Percentiles rank a stretch among this genome's conserved stretches.
phyloP scores from a whole-genome alignment of 2,113 vertebrate species.

The Pogona vitticeps region DNA sequence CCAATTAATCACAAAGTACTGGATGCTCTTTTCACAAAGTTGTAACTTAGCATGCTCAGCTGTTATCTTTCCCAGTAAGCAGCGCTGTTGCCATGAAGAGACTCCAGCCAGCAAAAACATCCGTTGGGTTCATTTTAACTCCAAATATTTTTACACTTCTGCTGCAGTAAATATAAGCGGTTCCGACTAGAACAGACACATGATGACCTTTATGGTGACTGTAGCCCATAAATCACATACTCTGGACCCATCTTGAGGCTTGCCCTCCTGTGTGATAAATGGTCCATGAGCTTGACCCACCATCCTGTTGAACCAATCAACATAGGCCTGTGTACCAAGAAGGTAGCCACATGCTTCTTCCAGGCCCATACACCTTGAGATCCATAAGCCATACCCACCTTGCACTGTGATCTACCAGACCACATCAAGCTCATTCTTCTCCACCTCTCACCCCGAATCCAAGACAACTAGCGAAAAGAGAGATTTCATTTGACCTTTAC shows the following conservation, averaged over 20 bases:
- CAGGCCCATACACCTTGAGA: neutral
- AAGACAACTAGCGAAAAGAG: neutral
- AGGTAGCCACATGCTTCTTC: neutral
- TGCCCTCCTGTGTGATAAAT: neutral
- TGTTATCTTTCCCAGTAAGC: slow-evolving; percentile 66
- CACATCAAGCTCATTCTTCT: no score
- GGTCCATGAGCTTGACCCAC: neutral
- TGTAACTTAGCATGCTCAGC: slow-evolving; percentile 63
- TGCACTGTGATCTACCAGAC: no score
- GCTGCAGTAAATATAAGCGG: slow-evolving; percentile 64
- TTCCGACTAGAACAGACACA: slow-evolving; percentile 31
- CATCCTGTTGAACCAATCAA: neutral
- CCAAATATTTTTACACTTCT: slow-evolving; percentile 71
- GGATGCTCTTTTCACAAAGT: slow-evolving; percentile 52
- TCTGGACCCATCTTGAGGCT: neutral
- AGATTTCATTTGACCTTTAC: no score
- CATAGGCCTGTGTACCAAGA: neutral
- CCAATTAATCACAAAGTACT: slow-evolving; percentile 58
- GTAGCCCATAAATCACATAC: neutral
- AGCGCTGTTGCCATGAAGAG: slow-evolving; percentile 60
- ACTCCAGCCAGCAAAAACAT: slow-evolving; percentile 73
- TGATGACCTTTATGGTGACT: neutral
- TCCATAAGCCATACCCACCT: neutral
- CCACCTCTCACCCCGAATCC: neutral
- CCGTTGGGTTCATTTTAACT: slow-evolving; percentile 64